phyloP scores from a whole-genome alignment of 2,888 invertebrate genomes.

The Iselma pallidipennis region DNA sequence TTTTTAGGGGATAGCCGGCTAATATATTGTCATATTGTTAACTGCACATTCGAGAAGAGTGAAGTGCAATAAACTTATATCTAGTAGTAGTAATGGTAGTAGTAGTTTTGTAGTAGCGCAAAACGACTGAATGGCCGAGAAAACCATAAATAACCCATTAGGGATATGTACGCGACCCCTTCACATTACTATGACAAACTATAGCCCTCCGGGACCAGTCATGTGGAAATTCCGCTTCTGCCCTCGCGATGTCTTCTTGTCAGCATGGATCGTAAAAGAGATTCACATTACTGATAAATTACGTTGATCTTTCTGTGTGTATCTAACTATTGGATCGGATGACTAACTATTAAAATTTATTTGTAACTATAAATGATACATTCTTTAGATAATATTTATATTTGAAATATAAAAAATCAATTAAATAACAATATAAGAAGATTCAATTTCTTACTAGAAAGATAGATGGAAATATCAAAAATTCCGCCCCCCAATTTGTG shows the following conservation, averaged over 20 bases:
- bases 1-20: conserved; percentile 2
- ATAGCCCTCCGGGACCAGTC: conserved; percentile 44
- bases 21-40: conserved; percentile 20
- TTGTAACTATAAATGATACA: not conserved
- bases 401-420: not conserved
- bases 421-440: not conserved
- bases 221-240: conserved; percentile 39
- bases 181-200: conserved; percentile 34
- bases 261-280: conserved; percentile 32
- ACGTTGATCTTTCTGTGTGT: conserved; percentile 17
- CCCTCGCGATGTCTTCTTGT: conserved; percentile 32
- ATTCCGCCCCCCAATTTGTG: conserved; percentile 22
- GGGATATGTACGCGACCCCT: conserved; percentile 38
- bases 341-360: conserved; percentile 25
- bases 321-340: conserved; percentile 25
- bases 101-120: conserved; percentile 10
- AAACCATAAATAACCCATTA: conserved; percentile 54
- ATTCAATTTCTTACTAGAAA: not conserved
- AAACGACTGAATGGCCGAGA: conserved; percentile 33
- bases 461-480: not conserved
- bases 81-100: conserved; percentile 8
- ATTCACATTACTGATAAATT: conserved; percentile 34
- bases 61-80: conserved; percentile 42
- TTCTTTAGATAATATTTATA: no score
- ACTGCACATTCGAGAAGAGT: conserved; percentile 34